Base-by-base conservation (phyloP, 1,140 invertebrate species). In the Stegodyphus mimosarum region DNA sequence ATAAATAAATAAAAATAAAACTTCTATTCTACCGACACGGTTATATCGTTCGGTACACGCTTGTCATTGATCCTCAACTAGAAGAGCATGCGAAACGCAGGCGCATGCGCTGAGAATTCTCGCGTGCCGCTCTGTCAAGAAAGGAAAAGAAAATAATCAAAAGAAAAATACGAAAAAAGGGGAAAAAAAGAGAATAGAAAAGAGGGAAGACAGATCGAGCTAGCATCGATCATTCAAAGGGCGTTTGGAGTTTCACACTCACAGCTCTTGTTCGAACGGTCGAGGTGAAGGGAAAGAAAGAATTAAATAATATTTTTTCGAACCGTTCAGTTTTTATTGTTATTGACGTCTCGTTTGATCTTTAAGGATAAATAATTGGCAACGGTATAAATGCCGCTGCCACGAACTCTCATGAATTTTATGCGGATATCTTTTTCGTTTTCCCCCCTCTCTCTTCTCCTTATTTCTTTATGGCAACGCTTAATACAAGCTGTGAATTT, bases 201-300 rank as follows among this genome's bases (percentile, higher is more conserved):
- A 69, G 17, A 18, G 17, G 33, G 50, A 33, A 64, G 67, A 17
- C n/a, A 13, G 67, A 78, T 10, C 63, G 52, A 18, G 49, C 63
- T 69, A 11, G 33, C 49, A 78, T 78, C 76, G 76, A 78, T 78
- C 76, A 78, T 78, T 69, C 64, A 67, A 71, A 78, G 76, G 64
- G 13, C 64, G 63, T 63, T 51, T 50, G 52, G 67, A n/a, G 64
- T 18, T 69, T 69, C 48, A 60, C 55, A 60, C 17, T 67, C 17
- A 4, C 50, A 67, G 11, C 17, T 18, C 64, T 33, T 53, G 76
- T 78, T 78, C 50, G n/a, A 78, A 78, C 33, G 64, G 7, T 49
- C n/a, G 6, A 18, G 55, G 18, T 52, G 18, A 10, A 9, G 33
- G 55, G 15, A 11, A 60, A 9, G 15, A 60, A 60, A 60, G 55